phyloP scores from a whole-genome alignment of 2,888 invertebrate species.

The Cenopis cana region DNA sequence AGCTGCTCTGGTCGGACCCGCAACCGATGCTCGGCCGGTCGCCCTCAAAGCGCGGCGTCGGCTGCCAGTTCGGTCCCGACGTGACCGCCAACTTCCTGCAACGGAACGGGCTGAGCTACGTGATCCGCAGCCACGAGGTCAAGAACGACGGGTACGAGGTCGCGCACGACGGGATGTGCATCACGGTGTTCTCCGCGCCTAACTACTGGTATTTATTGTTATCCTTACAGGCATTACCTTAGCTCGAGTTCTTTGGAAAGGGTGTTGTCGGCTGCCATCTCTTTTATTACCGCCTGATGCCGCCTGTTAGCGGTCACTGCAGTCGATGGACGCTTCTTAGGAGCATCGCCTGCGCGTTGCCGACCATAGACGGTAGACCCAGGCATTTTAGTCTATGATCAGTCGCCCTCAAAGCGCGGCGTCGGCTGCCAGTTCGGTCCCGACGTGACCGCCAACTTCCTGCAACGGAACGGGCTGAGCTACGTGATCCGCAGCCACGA shows the following conservation, averaged over 20 bases:
- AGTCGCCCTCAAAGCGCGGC: constrained; percentile 97
- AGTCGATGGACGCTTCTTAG: no score
- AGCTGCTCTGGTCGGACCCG: constrained; percentile 99
- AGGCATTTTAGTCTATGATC: no score
- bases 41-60: constrained; percentile 98
- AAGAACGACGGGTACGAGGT: constrained; percentile 98
- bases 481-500: constrained; percentile 99
- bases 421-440: constrained; percentile 99
- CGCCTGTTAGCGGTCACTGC: no score
- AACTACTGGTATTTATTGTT: constrained; percentile 94
- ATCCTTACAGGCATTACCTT: not conserved
- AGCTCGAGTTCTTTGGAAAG: no score
- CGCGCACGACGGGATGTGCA: constrained; percentile 97
- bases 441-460: constrained; percentile 96
- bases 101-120: constrained; percentile 94
- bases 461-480: constrained; percentile 93
- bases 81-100: constrained; percentile 94
- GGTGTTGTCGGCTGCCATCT: no score
- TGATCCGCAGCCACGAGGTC: constrained; percentile 98
- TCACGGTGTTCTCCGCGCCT: constrained; percentile 99
- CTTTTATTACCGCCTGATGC: no score
- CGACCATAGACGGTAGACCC: no score
- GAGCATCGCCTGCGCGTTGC: no score
- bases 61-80: constrained; percentile 99
- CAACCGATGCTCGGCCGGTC: constrained; percentile 95